Evolutionary conservation across 2,113 vertebrate genomes (phyloP).

Genomic region (Otocyon megalotis): DNA sequence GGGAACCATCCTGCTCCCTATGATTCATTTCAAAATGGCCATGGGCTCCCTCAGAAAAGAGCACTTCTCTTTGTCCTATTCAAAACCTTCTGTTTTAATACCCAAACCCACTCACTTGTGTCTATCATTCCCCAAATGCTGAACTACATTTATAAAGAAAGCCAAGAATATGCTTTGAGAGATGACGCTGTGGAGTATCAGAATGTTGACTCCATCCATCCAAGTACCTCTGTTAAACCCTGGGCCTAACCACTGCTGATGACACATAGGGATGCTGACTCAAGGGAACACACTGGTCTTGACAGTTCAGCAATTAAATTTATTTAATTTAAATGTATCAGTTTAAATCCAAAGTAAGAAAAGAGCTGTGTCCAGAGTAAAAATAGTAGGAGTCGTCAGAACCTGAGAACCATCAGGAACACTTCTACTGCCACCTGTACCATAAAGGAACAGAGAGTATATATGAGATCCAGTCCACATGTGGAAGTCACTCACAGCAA

Average conservation of each 20-base stretch:
- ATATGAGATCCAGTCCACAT: neutral
- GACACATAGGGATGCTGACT: neutral
- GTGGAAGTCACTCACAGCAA: neutral
- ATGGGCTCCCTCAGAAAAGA: neutral
- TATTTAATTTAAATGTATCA: neutral
- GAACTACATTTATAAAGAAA: neutral
- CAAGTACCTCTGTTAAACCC: neutral
- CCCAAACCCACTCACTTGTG: neutral
- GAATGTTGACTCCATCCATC: neutral
- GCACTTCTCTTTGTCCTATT: neutral
- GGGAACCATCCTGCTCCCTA: neutral
- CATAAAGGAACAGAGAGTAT: neutral
- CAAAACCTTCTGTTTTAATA: neutral
- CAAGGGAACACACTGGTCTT: neutral
- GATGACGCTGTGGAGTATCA: neutral
- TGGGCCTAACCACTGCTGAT: neutral
- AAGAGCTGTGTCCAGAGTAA: neutral
- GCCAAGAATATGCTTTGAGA: neutral
- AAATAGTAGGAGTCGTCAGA: neutral
- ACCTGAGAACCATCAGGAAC: neutral
- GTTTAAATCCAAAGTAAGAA: neutral
- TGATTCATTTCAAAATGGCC: neutral
- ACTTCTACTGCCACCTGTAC: neutral
- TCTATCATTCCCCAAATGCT: neutral
- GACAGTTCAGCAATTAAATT: neutral